Evolutionary conservation across 2,113 vertebrate species (phyloP).

Genomic region (Empidonax traillii): DNA sequence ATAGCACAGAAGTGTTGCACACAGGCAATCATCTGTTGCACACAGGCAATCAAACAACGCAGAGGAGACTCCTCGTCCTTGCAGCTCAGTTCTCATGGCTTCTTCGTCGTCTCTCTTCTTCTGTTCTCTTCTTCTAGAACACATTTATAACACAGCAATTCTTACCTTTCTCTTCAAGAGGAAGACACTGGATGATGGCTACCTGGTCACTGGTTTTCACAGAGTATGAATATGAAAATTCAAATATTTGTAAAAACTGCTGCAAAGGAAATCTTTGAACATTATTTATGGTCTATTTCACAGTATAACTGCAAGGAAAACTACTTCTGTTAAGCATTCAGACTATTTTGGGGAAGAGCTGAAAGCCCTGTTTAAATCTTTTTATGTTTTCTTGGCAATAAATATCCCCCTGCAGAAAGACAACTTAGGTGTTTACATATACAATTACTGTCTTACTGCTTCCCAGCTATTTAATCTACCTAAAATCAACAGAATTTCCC

Average conservation of each 20-base stretch:
- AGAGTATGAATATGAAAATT: neutral
- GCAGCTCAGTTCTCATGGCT: neutral
- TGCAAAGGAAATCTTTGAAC: neutral
- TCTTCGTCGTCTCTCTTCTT: neutral
- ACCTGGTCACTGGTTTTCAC: neutral
- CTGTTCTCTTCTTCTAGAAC: neutral
- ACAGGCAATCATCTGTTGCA: neutral
- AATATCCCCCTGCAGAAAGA: neutral
- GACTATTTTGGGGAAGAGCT: neutral
- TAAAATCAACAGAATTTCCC: neutral
- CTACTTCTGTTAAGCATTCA: neutral
- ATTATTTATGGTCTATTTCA: neutral
- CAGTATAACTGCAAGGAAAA: neutral
- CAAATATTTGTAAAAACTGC: neutral
- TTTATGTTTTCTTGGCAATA: neutral
- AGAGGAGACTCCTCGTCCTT: neutral
- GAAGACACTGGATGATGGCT: neutral
- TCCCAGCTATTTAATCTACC: neutral
- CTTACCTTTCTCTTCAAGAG: neutral
- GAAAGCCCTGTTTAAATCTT: constrained; percentile 2
- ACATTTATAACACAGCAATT: neutral
- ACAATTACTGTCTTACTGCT: neutral
- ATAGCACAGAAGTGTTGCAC: neutral
- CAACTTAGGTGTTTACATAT: neutral
- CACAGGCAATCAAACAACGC: neutral